These are phyloP conservation scores for Streblospio benedicti DNA, from an alignment of 1,140 invertebrate genomes.

Conservation along the genomic window DNA sequence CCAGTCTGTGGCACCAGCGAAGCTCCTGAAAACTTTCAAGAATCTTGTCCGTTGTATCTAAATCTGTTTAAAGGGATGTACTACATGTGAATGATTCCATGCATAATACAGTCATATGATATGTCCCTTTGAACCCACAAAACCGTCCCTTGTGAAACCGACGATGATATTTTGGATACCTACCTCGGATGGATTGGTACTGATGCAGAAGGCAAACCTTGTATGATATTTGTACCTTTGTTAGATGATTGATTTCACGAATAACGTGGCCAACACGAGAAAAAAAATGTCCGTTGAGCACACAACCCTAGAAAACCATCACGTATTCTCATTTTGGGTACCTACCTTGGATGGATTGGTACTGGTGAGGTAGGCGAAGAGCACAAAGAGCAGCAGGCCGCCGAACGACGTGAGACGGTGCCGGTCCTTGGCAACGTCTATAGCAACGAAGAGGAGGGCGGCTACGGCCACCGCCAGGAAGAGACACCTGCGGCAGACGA, in stretches of 20 bases:
- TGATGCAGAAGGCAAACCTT: neutral
- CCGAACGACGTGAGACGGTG: conserved; percentile 14
- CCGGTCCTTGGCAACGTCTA: conserved; percentile 13
- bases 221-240: neutral
- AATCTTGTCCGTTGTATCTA: no score
- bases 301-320: neutral
- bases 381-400: conserved; percentile 5
- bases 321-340: neutral
- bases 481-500: conserved; percentile 10
- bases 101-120: no score
- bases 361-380: conserved; percentile 13
- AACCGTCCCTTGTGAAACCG: no score
- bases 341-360: conserved; percentile 14
- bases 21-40: no score
- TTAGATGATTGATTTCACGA: neutral
- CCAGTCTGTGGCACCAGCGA: no score
- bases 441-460: conserved; percentile 9
- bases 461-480: conserved; percentile 3
- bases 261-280: neutral
- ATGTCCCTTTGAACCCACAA: no score
- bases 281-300: neutral
- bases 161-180: no score
- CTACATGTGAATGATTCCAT: no score
- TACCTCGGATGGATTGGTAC: neutral
- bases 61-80: no score